These are phyloP conservation scores for Nebria salina DNA, from an alignment of 2,888 invertebrate genomes.

Conservation along the genomic window DNA sequence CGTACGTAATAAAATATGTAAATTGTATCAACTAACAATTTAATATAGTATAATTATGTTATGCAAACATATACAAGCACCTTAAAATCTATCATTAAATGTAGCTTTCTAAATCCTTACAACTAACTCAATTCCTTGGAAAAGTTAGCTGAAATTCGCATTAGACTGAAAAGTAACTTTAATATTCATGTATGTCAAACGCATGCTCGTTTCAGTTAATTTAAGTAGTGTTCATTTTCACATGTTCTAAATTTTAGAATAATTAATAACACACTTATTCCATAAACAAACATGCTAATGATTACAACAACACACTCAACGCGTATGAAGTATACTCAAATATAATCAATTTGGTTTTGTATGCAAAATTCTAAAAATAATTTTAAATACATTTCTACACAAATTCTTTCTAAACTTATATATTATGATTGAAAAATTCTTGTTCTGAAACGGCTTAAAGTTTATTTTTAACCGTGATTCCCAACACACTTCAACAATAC, in stretches of 20 bases:
- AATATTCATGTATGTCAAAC: neutral
- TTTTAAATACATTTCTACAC: too few species aligned
- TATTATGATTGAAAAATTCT: neutral
- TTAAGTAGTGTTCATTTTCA: neutral
- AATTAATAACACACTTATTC: too few species aligned
- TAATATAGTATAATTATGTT: neutral
- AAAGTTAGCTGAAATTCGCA: neutral
- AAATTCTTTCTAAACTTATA: too few species aligned
- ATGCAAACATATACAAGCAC: neutral
- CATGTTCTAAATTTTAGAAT: neutral
- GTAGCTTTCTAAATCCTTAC: neutral
- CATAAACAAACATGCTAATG: too few species aligned
- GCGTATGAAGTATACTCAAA: too few species aligned
- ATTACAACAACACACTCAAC: too few species aligned
- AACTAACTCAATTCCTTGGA: neutral
- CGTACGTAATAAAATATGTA: neutral
- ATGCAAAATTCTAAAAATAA: too few species aligned
- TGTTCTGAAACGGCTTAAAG: neutral
- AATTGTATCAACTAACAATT: neutral
- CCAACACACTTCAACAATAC: neutral
- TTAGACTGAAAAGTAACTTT: neutral
- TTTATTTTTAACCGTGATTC: neutral
- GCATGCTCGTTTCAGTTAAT: neutral
- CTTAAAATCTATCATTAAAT: neutral
- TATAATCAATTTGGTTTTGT: too few species aligned